Percentiles rank a stretch among this genome's conserved stretches.
Evolutionary conservation across 2,888 invertebrate genomes (phyloP).

Genomic region (Saturnia pavonia): DNA sequence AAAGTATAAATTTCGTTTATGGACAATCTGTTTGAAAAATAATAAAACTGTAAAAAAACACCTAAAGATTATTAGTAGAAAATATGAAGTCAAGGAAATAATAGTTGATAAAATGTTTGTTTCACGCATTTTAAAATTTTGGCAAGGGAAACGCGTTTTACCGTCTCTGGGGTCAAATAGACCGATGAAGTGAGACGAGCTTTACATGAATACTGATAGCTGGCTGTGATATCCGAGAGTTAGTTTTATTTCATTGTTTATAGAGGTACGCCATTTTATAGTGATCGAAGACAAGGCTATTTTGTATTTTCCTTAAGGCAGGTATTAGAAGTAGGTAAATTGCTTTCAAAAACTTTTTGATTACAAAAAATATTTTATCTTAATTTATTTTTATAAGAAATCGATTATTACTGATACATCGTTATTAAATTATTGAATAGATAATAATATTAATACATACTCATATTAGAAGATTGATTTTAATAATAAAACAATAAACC

Average conservation of each 20-base stretch:
- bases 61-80: background rate
- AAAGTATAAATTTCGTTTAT: background rate
- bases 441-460: background rate
- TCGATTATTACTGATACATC: too few relatives aligned
- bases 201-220: constrained; percentile 17
- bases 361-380: too few relatives aligned
- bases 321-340: background rate
- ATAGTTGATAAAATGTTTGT: background rate
- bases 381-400: too few relatives aligned
- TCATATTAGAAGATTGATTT: too few relatives aligned
- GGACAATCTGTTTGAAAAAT: background rate
- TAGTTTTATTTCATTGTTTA: constrained; percentile 7
- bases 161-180: constrained; percentile 13
- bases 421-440: background rate
- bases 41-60: background rate
- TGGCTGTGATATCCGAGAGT: background rate
- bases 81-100: background rate
- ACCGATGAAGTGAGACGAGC: background rate
- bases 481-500: background rate
- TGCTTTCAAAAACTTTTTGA: background rate
- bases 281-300: background rate
- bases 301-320: background rate
- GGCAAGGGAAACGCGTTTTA: constrained; percentile 10
- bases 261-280: constrained; percentile 13
- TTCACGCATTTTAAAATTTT: constrained; percentile 15